Evolutionary conservation across 2,797 vertebrate genomes (phyloP).

Genomic region (Halcyon chelicuti): DNA sequence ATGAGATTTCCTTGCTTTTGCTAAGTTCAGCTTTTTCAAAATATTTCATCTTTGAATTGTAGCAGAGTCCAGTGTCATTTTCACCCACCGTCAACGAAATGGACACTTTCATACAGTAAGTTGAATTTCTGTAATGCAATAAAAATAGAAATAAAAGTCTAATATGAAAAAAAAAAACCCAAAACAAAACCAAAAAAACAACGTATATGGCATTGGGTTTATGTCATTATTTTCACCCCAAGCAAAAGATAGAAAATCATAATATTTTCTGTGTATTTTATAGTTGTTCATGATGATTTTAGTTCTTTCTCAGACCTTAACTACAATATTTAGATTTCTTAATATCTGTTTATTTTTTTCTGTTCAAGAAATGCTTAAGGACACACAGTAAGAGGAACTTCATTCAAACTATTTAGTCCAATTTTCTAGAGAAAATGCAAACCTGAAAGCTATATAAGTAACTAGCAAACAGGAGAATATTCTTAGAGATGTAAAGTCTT

Average conservation of each 20-base stretch:
- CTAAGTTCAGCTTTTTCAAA: slow-evolving; percentile 97
- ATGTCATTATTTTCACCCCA: not conserved
- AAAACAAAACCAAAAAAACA: not conserved
- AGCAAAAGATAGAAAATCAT: not conserved
- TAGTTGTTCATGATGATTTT: not conserved
- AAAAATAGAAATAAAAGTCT: slow-evolving; percentile 62
- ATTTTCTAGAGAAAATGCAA: slow-evolving; percentile 20
- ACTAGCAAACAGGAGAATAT: not conserved
- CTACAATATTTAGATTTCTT: not conserved
- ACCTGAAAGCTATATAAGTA: not conserved
- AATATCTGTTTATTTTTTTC: slow-evolving; percentile 13
- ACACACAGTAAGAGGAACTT: not conserved
- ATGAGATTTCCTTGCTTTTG: slow-evolving; percentile 96
- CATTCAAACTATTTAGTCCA: not conserved
- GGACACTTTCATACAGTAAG: slow-evolving; percentile 99
- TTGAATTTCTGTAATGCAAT: slow-evolving; percentile 90
- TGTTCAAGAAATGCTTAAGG: slow-evolving; percentile 22
- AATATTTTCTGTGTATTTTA: not conserved
- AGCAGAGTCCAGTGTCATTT: slow-evolving; percentile 97
- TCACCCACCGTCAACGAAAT: slow-evolving; percentile 96
- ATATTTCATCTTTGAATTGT: slow-evolving; percentile 98
- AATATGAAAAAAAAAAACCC: slow-evolving; percentile 1
- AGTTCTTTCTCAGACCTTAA: not conserved
- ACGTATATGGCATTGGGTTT: not conserved
- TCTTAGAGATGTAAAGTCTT: not conserved